Evolutionary conservation across 1,140 invertebrate genomes (phyloP).

Genomic region (Brachionus rotundiformis): DNA sequence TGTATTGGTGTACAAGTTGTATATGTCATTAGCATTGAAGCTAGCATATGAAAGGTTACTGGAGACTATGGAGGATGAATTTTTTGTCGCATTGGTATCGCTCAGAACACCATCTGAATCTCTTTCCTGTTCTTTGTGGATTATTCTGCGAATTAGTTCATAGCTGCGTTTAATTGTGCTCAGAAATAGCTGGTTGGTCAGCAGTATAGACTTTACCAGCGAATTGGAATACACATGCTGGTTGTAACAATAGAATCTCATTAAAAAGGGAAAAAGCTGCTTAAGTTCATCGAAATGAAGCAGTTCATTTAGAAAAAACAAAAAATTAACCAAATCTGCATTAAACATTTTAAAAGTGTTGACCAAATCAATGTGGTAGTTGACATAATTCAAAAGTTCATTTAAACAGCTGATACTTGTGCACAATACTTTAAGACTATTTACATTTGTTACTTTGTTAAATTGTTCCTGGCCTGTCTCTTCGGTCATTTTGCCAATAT

Average conservation of each 20-base stretch:
- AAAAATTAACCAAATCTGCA: not conserved
- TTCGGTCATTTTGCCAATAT: not conserved
- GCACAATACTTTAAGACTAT: not conserved
- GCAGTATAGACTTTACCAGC: not conserved
- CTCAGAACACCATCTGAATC: not conserved
- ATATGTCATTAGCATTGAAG: constrained; percentile 37
- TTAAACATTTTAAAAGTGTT: constrained; percentile 1
- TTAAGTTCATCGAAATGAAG: constrained; percentile 33
- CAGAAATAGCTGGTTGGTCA: constrained; percentile 35
- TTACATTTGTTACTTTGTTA: constrained; percentile 44
- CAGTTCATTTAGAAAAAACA: constrained; percentile 9
- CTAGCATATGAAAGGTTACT: not conserved
- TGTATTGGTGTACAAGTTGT: constrained; percentile 39
- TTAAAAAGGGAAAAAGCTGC: constrained; percentile 5
- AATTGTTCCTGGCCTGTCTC: not conserved
- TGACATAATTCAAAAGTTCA: not conserved
- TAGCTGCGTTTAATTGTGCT: not conserved
- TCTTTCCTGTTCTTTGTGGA: not conserved
- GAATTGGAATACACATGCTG: constrained; percentile 30
- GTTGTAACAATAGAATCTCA: constrained; percentile 49
- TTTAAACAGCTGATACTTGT: not conserved
- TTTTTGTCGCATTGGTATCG: constrained; percentile 43
- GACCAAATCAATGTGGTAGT: not conserved
- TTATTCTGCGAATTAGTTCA: not conserved
- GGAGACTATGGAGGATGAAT: not conserved